A percentile compares a stretch with the other conserved stretches of the same genome.
Conservation (phyloP, 2,888 invertebrate genomes). For the Ramazzottius varieornatus region DNA sequence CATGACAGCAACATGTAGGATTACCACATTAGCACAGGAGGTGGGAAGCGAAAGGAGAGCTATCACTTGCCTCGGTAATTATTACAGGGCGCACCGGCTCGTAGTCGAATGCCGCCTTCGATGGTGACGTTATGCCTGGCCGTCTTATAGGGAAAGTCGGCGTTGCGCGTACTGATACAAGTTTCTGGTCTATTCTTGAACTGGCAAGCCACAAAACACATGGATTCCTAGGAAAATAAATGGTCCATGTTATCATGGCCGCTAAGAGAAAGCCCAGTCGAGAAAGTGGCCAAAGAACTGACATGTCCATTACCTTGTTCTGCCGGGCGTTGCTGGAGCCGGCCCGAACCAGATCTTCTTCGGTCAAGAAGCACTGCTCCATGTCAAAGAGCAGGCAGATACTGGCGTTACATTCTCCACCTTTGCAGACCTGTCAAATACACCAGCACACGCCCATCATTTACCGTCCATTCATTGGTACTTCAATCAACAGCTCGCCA, state of each 20-base stretch:
- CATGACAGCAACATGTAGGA: background rate
- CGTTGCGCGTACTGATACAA: conserved; percentile 63
- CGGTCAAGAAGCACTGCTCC: conserved; percentile 77
- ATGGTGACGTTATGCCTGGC: conserved; percentile 8
- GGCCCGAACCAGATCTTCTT: conserved; percentile 21
- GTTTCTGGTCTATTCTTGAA: conserved; percentile 22
- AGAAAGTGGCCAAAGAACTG: too few species aligned
- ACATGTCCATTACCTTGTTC: too few species aligned
- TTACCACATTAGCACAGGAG: background rate
- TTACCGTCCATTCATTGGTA: too few species aligned
- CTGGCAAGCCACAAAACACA: conserved; percentile 10
- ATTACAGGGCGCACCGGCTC: conserved; percentile 91
- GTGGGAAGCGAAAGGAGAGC: background rate
- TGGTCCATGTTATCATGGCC: too few species aligned
- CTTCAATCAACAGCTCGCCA: too few species aligned
- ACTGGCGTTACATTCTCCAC: conserved; percentile 56
- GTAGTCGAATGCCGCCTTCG: conserved; percentile 27
- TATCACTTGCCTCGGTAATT: conserved; percentile 51
- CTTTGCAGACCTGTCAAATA: conserved; percentile 4
- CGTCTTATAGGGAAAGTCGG: conserved; percentile 18
- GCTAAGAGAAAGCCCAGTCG: too few species aligned
- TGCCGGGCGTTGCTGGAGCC: too few species aligned
- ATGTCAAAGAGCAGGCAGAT: conserved; percentile 82
- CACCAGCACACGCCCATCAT: too few species aligned
- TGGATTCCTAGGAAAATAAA: conserved; percentile 15